These are phyloP conservation scores for Drosophila truncata DNA, from an alignment of 1,140 invertebrate genomes.

Conservation along the genomic window DNA sequence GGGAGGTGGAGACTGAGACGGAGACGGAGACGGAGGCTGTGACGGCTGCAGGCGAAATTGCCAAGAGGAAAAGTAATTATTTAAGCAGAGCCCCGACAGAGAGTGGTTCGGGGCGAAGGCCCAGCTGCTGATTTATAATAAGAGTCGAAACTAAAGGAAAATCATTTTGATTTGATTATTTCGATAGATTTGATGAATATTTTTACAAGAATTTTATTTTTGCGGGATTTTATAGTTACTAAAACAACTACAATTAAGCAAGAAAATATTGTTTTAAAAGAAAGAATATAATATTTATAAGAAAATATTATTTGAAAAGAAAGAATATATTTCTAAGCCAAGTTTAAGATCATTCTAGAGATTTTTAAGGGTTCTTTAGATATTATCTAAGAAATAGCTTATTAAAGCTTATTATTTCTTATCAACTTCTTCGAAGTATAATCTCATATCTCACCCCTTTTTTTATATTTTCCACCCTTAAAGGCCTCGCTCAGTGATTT, in stretches of 20 bases:
- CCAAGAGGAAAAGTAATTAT: constrained; percentile 83
- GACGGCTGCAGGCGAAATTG: constrained; percentile 76
- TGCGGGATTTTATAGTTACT: not conserved
- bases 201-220: not conserved
- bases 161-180: constrained; percentile 16
- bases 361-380: not conserved
- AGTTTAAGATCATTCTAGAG: not conserved
- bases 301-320: not conserved
- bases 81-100: constrained; percentile 56
- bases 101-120: constrained; percentile 13
- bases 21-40: constrained; percentile 27
- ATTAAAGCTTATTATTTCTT: not conserved
- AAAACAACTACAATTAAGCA: not conserved
- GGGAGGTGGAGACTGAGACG: not conserved
- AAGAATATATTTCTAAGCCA: not conserved
- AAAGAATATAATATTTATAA: not conserved
- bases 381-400: not conserved
- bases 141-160: constrained; percentile 10
- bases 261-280: not conserved
- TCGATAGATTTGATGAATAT: not conserved
- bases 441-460: no score
- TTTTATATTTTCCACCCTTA: not conserved
- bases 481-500: constrained; percentile 44
- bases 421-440: not conserved
- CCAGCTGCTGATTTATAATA: constrained; percentile 21